A percentile compares a stretch with the other conserved stretches of the same genome.
Evolutionary conservation across 2,888 invertebrate species (phyloP).

Genomic region (Branchellion lobata): DNA sequence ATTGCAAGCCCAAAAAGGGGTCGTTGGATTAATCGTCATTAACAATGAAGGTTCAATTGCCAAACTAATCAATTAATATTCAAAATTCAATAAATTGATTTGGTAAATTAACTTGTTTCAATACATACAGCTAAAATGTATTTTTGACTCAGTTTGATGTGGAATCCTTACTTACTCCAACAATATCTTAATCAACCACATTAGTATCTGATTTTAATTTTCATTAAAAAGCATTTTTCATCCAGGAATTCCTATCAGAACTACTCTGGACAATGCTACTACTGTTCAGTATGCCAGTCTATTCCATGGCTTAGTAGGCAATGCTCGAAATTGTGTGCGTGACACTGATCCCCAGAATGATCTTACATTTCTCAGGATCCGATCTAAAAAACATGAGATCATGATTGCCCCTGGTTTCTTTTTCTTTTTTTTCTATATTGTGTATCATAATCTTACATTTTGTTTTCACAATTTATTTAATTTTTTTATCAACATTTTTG

Average conservation of each 20-base stretch:
- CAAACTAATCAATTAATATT: background rate
- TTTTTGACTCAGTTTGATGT: too few relatives aligned
- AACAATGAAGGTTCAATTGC: slow-evolving; percentile 80
- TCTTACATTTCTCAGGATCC: slow-evolving; percentile 84
- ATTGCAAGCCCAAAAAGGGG: slow-evolving; percentile 87
- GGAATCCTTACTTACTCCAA: too few relatives aligned
- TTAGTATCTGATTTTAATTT: too few relatives aligned
- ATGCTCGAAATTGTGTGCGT: slow-evolving; percentile 83
- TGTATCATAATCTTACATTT: slow-evolving; percentile 10
- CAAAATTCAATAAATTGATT: background rate
- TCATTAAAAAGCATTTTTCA: too few relatives aligned
- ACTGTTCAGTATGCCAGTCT: slow-evolving; percentile 91
- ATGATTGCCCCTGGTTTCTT: slow-evolving; percentile 82
- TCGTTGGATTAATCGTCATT: slow-evolving; percentile 91
- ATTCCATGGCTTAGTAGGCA: slow-evolving; percentile 79
- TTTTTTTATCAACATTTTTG: background rate
- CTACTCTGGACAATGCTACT: slow-evolving; percentile 82
- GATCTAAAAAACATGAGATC: slow-evolving; percentile 94
- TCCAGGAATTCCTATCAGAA: slow-evolving; percentile 64
- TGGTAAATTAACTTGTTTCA: background rate
- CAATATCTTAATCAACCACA: too few relatives aligned
- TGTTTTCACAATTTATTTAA: background rate
- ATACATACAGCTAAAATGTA: too few relatives aligned
- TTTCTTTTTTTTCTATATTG: background rate
- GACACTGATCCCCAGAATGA: slow-evolving; percentile 94